Evolutionary conservation across 2,797 vertebrate genomes (phyloP), one percentile per base, ranked within the genome.

Genomic region (Cercopithecus petaurista): DNA sequence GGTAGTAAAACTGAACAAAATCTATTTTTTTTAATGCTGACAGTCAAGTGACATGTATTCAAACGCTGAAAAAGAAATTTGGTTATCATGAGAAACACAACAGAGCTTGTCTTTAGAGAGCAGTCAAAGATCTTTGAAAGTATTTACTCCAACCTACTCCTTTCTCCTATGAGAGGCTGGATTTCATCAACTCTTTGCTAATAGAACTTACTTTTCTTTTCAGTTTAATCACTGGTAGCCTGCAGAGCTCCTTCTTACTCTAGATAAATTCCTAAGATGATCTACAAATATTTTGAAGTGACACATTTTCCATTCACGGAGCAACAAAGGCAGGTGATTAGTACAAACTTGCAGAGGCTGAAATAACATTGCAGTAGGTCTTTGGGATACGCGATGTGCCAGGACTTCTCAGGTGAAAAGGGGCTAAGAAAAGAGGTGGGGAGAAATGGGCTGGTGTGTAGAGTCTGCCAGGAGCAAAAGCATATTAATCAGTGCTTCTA

Each of bases 211-310:
- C 52, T 90, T 86, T 95, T 93, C 39, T 59, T 81, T 88, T 73
- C 41, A 61, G 2, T 72, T 89, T 67, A 61, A 83, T 67, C 33
- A 86, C n/a, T n/a, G 28, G 70, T 6, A 46, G 33, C 11, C 82
- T 50, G 8, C 4, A 67, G 43, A 79, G 55, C 24, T 59, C 81
- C 67, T 57, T 57, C 36, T 15, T 41, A 36, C 4, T 64, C 19
- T 87, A 43, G 64, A 95, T 59, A 88, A 90, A 94, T 80, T 84
- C 36, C 19, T 88, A 88, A 94, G 57, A 81, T 26, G 86, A 39
- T 94, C 59, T 84, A 17, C 5, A 43, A 72, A 57, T 82, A 24
- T 82, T 93, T 94, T 91, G 21, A 85, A n/a, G 19, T 82, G 73
- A 19, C 41, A 39, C 55, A 59, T 70, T n/a, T 57, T 92, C 46